Evolutionary conservation across 2,797 vertebrate genomes (phyloP).

Genomic region (Mus spretus): DNA sequence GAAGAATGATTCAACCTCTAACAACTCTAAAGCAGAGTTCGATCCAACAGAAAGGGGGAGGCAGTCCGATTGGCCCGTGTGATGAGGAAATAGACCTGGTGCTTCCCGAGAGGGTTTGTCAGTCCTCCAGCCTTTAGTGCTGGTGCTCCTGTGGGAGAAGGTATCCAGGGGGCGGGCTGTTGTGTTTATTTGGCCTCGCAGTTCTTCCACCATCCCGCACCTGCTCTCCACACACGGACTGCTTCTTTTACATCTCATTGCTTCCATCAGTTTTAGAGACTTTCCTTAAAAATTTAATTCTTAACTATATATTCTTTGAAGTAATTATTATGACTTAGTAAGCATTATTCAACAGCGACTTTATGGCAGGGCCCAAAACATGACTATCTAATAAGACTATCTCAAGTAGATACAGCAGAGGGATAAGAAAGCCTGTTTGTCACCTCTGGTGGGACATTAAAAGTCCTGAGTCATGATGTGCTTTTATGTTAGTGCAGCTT

Average conservation of each 20-base stretch:
- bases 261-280: background rate
- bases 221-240: background rate
- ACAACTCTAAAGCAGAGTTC: background rate
- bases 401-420: slow-evolving; percentile 3
- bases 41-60: background rate
- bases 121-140: background rate
- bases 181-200: background rate
- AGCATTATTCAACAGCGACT: background rate
- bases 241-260: slow-evolving; percentile 14
- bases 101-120: background rate
- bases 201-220: background rate
- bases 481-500: background rate
- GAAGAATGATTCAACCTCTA: background rate
- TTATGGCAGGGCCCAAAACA: background rate
- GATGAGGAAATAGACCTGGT: background rate
- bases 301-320: background rate
- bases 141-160: background rate
- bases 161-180: background rate
- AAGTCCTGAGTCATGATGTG: background rate
- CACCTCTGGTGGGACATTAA: background rate
- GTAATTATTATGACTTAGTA: background rate
- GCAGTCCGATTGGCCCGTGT: background rate
- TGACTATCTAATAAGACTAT: background rate
- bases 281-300: slow-evolving; percentile 17
- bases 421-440: background rate